Evolutionary conservation across 2,888 invertebrate species (phyloP).

Genomic region (Acanthosepion pharaonis): DNA sequence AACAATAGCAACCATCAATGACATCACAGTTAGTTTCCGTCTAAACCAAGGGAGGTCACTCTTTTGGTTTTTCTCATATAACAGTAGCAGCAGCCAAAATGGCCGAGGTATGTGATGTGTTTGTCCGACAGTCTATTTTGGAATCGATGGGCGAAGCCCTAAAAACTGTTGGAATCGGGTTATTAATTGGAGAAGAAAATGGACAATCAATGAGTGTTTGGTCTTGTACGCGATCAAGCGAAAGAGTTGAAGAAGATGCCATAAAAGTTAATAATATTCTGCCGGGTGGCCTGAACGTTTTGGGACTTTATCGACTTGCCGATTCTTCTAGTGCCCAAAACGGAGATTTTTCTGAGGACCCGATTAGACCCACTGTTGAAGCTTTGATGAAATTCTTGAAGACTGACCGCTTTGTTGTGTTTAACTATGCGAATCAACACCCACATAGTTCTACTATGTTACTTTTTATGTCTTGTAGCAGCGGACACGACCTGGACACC

Average conservation of each 20-base stretch:
- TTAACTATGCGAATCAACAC: background rate
- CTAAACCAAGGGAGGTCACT: background rate
- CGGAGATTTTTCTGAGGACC: background rate
- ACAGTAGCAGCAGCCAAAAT: background rate
- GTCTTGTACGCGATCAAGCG: slow-evolving; percentile 39
- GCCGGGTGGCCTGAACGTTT: slow-evolving; percentile 36
- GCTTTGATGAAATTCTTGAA: slow-evolving; percentile 37
- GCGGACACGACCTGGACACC: background rate
- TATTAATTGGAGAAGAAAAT: slow-evolving; percentile 34
- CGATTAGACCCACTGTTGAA: background rate
- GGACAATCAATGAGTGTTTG: slow-evolving; percentile 20
- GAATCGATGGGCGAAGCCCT: background rate
- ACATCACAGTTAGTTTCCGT: background rate
- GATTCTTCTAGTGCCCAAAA: background rate
- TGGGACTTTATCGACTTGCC: background rate
- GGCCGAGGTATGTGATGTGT: background rate
- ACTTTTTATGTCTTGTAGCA: background rate
- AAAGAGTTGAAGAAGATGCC: slow-evolving; percentile 44
- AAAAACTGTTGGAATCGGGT: background rate
- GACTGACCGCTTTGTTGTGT: slow-evolving; percentile 24
- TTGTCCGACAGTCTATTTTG: background rate
- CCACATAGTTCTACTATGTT: slow-evolving; percentile 40
- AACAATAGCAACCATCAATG: background rate
- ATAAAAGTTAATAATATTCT: background rate
- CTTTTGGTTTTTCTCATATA: background rate